phyloP scores from a whole-genome alignment of 2,888 invertebrate species.

The Chrysodeixis includens region DNA sequence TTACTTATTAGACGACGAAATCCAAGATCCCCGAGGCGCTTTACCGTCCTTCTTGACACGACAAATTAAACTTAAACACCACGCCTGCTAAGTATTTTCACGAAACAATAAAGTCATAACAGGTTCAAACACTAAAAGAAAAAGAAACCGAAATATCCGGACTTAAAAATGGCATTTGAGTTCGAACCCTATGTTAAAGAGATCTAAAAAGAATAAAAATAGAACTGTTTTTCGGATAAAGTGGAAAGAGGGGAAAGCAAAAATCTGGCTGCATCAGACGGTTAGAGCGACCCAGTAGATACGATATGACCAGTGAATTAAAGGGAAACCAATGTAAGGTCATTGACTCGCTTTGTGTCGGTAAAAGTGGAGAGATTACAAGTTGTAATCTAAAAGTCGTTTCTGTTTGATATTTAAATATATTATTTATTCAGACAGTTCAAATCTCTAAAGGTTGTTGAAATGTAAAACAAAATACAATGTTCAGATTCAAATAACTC shows the following conservation, averaged over 20 bases:
- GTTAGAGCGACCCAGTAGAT: slow-evolving; percentile 16
- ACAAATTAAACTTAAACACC: not conserved
- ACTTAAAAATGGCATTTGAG: slow-evolving; percentile 1
- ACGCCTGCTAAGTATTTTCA: not conserved
- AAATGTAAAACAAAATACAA: too few relatives aligned
- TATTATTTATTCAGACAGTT: too few relatives aligned
- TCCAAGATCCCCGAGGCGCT: not conserved
- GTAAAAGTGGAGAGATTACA: not conserved
- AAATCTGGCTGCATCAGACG: slow-evolving; percentile 44
- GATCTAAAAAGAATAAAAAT: not conserved
- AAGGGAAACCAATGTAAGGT: not conserved
- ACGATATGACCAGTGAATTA: slow-evolving; percentile 15
- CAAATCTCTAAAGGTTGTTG: too few relatives aligned
- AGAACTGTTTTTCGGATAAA: slow-evolving; percentile 20
- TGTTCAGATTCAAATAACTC: too few relatives aligned
- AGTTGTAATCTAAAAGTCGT: too few relatives aligned
- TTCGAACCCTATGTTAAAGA: slow-evolving; percentile 3
- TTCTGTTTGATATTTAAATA: too few relatives aligned
- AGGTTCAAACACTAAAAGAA: not conserved
- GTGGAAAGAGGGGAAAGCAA: slow-evolving; percentile 38
- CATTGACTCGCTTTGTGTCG: not conserved
- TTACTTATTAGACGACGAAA: not conserved
- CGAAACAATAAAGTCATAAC: not conserved
- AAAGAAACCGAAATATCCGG: not conserved
- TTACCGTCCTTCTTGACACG: not conserved